Conservation (phyloP, 2,113 vertebrate genomes). For the Embiotoca jacksoni region DNA sequence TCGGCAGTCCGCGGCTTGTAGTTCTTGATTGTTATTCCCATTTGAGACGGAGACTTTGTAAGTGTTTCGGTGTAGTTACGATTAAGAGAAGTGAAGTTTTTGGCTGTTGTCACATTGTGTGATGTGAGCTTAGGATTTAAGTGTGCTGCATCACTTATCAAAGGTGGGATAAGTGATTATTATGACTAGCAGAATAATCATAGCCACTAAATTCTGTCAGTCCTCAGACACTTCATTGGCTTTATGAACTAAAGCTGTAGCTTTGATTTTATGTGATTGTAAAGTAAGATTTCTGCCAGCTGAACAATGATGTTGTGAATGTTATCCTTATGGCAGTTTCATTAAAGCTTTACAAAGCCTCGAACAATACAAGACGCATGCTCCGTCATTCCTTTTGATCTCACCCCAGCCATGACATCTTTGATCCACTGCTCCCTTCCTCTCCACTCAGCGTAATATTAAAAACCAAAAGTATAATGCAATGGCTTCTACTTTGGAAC, state of each 20-base stretch:
- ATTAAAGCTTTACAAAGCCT: conserved; percentile 68
- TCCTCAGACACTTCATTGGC: conserved; percentile 3
- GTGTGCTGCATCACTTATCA: conserved; percentile 28
- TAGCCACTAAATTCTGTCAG: conserved; percentile 19
- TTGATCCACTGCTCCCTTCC: conserved; percentile 70
- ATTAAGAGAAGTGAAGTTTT: conserved; percentile 46
- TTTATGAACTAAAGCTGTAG: conserved; percentile 28
- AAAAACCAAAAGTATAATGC: conserved; percentile 66
- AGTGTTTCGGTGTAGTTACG: conserved; percentile 34
- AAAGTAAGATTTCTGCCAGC: conserved; percentile 34
- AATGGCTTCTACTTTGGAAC: conserved; percentile 55
- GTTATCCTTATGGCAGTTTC: conserved; percentile 48
- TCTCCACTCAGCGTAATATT: conserved; percentile 69
- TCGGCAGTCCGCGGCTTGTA: conserved; percentile 34
- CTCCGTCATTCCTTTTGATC: conserved; percentile 69
- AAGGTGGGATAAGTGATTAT: conserved; percentile 42
- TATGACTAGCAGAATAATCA: conserved; percentile 40
- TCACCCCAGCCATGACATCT: conserved; percentile 65
- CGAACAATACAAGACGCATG: conserved; percentile 58
- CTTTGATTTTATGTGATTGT: conserved; percentile 33
- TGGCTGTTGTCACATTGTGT: conserved; percentile 24
- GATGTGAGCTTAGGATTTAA: conserved; percentile 29
- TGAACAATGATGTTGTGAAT: conserved; percentile 43
- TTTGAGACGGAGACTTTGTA: conserved; percentile 35
- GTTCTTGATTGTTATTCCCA: conserved; percentile 51